These are phyloP conservation scores for Megalopta genalis DNA, from an alignment of 1,140 invertebrate species.

Conservation along the genomic window DNA sequence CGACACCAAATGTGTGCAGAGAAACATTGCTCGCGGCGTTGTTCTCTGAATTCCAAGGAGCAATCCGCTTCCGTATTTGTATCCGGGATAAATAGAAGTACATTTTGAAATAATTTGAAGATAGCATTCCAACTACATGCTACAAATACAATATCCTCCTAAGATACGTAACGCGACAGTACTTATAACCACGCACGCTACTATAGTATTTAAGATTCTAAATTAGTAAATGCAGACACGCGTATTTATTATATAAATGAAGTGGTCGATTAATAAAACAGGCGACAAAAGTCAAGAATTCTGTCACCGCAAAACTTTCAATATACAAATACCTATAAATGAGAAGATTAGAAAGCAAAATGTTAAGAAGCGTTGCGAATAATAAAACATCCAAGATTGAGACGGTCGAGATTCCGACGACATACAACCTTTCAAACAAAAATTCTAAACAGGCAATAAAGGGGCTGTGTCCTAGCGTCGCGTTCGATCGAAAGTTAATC, in stretches of 20 bases:
- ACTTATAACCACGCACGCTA: too few relatives aligned
- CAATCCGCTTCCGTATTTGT: too few relatives aligned
- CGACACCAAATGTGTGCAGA: background rate
- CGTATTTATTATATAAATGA: background rate
- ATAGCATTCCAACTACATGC: too few relatives aligned
- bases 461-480: background rate
- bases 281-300: background rate
- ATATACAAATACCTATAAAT: background rate
- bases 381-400: too few relatives aligned
- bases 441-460: background rate
- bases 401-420: too few relatives aligned
- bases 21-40: too few relatives aligned
- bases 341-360: background rate
- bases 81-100: too few relatives aligned
- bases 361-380: background rate
- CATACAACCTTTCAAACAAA: background rate
- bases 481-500: background rate
- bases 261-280: background rate
- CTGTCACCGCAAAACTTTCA: background rate
- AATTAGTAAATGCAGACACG: background rate
- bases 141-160: too few relatives aligned
- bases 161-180: too few relatives aligned
- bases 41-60: too few relatives aligned
- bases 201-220: background rate
- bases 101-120: too few relatives aligned